phyloP scores from a whole-genome alignment of 2,888 invertebrate species.

The Vesta saturnalis region DNA sequence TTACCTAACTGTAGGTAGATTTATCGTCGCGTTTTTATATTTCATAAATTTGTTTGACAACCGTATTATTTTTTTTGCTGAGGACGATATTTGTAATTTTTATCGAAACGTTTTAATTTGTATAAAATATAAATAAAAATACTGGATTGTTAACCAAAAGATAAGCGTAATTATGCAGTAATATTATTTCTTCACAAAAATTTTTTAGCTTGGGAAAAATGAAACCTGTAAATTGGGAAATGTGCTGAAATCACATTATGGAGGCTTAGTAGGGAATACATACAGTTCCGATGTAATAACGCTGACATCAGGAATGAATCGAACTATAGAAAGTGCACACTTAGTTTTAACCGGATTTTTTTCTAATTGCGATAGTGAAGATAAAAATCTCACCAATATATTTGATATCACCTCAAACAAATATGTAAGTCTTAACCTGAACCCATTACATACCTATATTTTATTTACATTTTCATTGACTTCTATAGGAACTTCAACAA shows the following conservation, averaged over 20 bases:
- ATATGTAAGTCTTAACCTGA: constrained; percentile 1
- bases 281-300: not conserved
- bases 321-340: not conserved
- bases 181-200: not conserved
- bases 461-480: not conserved
- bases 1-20: too few species aligned
- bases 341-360: not conserved
- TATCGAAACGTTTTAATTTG: too few species aligned
- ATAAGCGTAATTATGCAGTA: too few species aligned
- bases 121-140: too few species aligned
- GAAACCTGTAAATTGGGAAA: not conserved
- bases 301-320: not conserved
- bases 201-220: not conserved
- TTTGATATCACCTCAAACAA: not conserved
- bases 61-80: too few species aligned
- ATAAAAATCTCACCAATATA: not conserved
- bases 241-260: not conserved
- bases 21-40: too few species aligned
- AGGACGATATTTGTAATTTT: too few species aligned
- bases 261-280: not conserved
- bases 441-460: too few species aligned
- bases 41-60: too few species aligned
- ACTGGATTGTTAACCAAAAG: too few species aligned
- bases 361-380: not conserved
- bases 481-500: not conserved